These are phyloP conservation scores for Volucella bombylans DNA, from an alignment of 2,888 invertebrate genomes.

Conservation along the genomic window DNA sequence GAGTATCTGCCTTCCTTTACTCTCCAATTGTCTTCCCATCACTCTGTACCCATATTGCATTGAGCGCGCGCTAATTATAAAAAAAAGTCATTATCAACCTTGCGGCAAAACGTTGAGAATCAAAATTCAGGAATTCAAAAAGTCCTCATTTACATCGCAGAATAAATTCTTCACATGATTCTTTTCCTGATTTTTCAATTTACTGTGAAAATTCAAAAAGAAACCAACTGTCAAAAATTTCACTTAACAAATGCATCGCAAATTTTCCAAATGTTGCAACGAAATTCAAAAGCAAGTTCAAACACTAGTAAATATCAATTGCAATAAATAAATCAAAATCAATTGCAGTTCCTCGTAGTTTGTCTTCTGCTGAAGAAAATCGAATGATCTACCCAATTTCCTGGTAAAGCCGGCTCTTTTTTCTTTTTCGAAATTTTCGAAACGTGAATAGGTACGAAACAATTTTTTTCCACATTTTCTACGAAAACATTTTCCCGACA, in stretches of 20 bases:
- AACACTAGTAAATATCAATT: neutral
- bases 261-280: neutral
- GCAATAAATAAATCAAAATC: neutral
- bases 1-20: too few relatives aligned
- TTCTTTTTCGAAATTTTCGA: neutral
- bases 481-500: neutral
- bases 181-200: neutral
- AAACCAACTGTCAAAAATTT: too few relatives aligned
- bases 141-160: neutral
- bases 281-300: neutral
- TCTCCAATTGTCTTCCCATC: too few relatives aligned
- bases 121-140: neutral
- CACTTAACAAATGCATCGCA: too few relatives aligned
- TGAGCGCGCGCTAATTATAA: neutral
- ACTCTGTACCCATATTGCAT: too few relatives aligned
- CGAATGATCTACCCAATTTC: neutral
- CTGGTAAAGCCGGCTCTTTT: neutral
- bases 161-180: neutral
- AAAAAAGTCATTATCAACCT: neutral
- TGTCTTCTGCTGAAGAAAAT: constrained; percentile 1
- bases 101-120: too few relatives aligned
- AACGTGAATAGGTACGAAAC: neutral
- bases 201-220: neutral
- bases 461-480: neutral
- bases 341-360: neutral